Evolutionary conservation across 1,140 invertebrate genomes (phyloP).

Genomic region (Heliconius nattereri): DNA sequence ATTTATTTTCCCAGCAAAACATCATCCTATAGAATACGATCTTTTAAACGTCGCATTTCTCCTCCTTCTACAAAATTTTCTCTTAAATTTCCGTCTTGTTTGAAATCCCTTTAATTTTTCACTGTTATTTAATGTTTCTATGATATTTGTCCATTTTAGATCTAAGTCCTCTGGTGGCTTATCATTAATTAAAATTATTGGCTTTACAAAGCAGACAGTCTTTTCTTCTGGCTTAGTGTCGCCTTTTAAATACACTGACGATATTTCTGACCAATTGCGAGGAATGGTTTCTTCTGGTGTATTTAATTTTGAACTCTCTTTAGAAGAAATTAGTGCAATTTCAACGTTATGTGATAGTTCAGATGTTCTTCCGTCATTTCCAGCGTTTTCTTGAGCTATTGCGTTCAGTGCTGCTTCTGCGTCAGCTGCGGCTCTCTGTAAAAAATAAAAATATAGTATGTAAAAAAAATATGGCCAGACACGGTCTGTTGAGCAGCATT

Average conservation of each 20-base stretch:
- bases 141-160: conserved; percentile 63
- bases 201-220: conserved; percentile 52
- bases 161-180: conserved; percentile 67
- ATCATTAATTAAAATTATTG: conserved; percentile 72
- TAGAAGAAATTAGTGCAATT: conserved; percentile 53
- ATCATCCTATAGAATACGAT: conserved; percentile 68
- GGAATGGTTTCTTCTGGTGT: conserved; percentile 49
- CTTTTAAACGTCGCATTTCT: conserved; percentile 66
- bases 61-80: conserved; percentile 68
- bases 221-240: conserved; percentile 48
- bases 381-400: conserved; percentile 42
- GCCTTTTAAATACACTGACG: conserved; percentile 48
- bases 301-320: conserved; percentile 50
- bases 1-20: neutral
- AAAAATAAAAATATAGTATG: neutral
- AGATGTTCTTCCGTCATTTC: conserved; percentile 47
- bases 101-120: conserved; percentile 66
- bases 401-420: conserved; percentile 61
- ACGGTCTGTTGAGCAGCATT: too few species aligned
- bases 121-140: conserved; percentile 56
- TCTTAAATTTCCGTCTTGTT: conserved; percentile 57
- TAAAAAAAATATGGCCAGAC: neutral
- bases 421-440: conserved; percentile 34
- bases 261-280: conserved; percentile 50
- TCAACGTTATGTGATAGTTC: conserved; percentile 58